phyloP scores from a whole-genome alignment of 2,797 vertebrate species.

The Xenentodon cancila region DNA sequence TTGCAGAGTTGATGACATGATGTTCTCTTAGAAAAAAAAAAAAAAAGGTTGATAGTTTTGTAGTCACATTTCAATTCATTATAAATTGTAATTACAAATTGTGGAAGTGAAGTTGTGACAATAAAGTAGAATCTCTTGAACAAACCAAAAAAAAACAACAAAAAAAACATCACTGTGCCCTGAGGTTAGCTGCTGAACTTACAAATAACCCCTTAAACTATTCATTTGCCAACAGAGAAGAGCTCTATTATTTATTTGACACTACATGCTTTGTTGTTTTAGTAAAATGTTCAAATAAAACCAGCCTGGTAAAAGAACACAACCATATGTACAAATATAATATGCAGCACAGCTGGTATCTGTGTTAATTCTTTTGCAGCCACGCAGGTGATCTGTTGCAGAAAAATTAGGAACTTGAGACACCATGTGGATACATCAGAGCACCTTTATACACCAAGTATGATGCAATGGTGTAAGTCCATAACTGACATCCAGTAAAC shows the following conservation, averaged over 20 bases:
- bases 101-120: neutral
- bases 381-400: constrained; percentile 44
- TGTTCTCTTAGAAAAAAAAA: constrained; percentile 6
- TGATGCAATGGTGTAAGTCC: constrained; percentile 42
- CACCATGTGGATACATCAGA: constrained; percentile 73
- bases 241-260: constrained; percentile 26
- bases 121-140: constrained; percentile 5
- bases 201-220: constrained; percentile 2
- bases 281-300: constrained; percentile 4
- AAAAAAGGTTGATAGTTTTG: too few relatives aligned
- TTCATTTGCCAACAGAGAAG: constrained; percentile 9
- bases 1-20: constrained; percentile 31
- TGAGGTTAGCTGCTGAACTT: constrained; percentile 31
- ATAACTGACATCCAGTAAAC: constrained; percentile 67
- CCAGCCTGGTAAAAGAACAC: too few relatives aligned
- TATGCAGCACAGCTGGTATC: constrained; percentile 1
- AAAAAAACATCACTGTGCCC: constrained; percentile 9
- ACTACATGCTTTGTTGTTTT: constrained; percentile 5
- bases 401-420: constrained; percentile 73
- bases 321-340: neutral
- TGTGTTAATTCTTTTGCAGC: constrained; percentile 5
- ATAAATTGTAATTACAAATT: too few relatives aligned
- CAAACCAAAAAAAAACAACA: neutral
- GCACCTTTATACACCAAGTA: constrained; percentile 40
- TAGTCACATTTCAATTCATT: too few relatives aligned